Conservation (phyloP, 2,888 invertebrate species). For the Acanthosepion esculentum region DNA sequence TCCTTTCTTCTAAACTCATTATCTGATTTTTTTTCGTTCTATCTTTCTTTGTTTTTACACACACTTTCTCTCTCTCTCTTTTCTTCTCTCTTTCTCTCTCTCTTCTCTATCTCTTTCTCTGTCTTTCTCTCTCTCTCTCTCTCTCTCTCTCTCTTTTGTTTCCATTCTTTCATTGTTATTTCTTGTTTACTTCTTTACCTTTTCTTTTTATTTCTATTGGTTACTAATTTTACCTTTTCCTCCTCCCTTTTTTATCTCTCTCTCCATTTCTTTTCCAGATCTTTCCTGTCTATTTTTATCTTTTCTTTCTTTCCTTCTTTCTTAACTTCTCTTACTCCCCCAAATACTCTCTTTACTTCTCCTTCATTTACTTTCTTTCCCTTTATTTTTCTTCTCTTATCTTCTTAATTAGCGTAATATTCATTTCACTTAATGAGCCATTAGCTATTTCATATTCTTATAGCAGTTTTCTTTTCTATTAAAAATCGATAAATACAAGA, state of each 20-base stretch:
- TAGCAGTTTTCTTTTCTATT: neutral
- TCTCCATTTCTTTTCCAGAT: too few relatives aligned
- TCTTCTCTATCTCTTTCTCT: too few relatives aligned
- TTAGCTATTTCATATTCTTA: neutral
- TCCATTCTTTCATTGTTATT: too few relatives aligned
- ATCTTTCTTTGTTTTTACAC: too few relatives aligned
- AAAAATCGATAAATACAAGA: neutral
- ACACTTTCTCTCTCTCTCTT: neutral
- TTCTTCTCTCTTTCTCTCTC: neutral
- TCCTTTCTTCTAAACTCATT: too few relatives aligned
- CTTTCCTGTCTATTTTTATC: neutral
- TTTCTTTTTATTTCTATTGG: too few relatives aligned
- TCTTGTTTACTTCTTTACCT: too few relatives aligned
- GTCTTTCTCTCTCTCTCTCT: too few relatives aligned
- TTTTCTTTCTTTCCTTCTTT: constrained; percentile 15
- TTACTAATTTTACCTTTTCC: neutral
- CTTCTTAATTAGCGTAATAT: neutral
- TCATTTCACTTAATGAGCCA: neutral
- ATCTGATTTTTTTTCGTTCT: too few relatives aligned
- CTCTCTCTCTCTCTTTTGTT: neutral
- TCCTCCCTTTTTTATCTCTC: neutral
- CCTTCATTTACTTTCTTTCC: neutral
- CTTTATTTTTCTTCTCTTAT: neutral
- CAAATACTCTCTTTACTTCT: rapidly evolving
- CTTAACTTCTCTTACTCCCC: neutral